phyloP scores from a whole-genome alignment of 2,888 invertebrate genomes.

The Tiliacea aurago region DNA sequence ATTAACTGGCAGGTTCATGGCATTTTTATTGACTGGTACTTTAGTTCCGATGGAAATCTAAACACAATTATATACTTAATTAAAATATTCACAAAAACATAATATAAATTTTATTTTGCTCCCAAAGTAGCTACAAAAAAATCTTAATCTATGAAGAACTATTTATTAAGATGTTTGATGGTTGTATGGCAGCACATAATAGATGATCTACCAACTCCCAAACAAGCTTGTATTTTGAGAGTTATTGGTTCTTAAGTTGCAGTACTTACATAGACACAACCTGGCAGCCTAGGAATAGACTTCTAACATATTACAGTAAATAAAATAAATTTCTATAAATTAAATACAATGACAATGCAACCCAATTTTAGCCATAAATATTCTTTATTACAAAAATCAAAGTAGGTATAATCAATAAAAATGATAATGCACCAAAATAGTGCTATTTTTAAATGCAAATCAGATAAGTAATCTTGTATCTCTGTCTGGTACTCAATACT shows the following conservation, averaged over 20 bases:
- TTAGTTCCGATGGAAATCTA: not conserved
- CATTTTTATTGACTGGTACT: not conserved
- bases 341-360: not conserved
- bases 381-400: not conserved
- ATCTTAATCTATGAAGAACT: too few species aligned
- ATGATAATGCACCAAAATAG: not conserved
- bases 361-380: not conserved
- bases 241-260: too few species aligned
- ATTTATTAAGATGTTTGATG: too few species aligned
- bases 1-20: not conserved
- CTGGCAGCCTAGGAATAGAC: too few species aligned
- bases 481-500: conserved; percentile 9
- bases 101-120: too few species aligned
- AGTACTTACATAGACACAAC: too few species aligned
- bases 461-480: not conserved
- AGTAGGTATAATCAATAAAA: conserved; percentile 16
- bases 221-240: too few species aligned
- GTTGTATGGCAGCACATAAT: too few species aligned
- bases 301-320: too few species aligned
- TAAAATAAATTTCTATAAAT: too few species aligned
- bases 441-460: conserved; percentile 3
- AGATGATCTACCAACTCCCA: too few species aligned
- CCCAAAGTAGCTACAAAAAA: too few species aligned
- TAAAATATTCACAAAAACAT: not conserved
- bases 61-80: not conserved